Evolutionary conservation across 1,140 invertebrate species (phyloP), one percentile per base, ranked within the genome.

Genomic region (Trialeurodes vaporariorum): DNA sequence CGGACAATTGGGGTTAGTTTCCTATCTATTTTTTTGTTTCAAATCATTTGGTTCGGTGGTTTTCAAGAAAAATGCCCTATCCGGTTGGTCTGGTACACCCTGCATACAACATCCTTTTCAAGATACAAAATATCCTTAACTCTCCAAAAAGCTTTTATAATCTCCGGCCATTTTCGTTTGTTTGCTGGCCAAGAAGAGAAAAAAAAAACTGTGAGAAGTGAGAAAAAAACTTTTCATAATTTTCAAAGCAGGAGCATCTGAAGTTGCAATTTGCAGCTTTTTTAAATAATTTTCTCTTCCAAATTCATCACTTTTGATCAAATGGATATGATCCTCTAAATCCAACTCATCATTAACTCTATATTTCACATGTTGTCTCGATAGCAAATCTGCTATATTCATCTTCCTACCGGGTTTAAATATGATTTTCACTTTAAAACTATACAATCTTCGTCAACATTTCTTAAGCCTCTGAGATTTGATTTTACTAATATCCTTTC

Each of bases 391-490:
- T 67, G 72, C 72, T 59, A 76, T 67, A 27, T 72, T 63, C 67
- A 77, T 73, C 0, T 67, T 5, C 68, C 73, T 72, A 0, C 74
- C 76, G 58, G 74, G 73, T 11, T 72, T 17, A 66, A 75, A 73
- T n/a, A 63, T 68, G 1, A 72, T 67, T 24, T 74, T 72, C 34
- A 76, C 68, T 25, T 72, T 69, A 71, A 78, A 81, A 40, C 73
- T 72, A 25, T 75, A 70, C 2, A 81, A 59, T 65, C 73, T 73
- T 21, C 81, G 69, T 21, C 76, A 70, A 69, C 79, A 74, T 21
- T 75, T 64, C 70, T 81, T 78, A 2, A 82, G 66, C 17, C 80
- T 27, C 21, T 72, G 65, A 17, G 75, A 68, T 27, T 67, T 64
- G 13, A 71, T 67, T 62, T 72, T 72, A 21, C 58, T 11, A n/a